Percentiles rank a stretch among this genome's conserved stretches.
Evolutionary conservation across 2,797 vertebrate genomes (phyloP).

Genomic region (Neosalanx taihuensis): DNA sequence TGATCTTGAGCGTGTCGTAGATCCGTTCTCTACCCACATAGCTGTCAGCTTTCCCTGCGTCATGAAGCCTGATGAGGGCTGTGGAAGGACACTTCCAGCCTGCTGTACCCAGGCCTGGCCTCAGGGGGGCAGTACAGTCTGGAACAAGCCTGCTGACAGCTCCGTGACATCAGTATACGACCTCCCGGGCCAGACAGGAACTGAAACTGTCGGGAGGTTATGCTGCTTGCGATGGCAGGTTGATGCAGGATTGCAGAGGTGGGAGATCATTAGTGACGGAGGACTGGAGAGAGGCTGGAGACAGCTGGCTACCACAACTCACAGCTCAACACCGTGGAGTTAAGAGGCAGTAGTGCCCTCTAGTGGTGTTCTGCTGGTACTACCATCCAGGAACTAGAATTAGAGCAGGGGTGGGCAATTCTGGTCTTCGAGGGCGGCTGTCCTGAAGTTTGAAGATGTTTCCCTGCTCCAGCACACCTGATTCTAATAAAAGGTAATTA

Average conservation of each 20-base stretch:
- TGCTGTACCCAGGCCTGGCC: conserved; percentile 6
- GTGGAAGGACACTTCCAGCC: no score
- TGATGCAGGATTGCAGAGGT: conserved; percentile 44
- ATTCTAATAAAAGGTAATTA: no score
- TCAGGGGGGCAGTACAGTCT: not conserved
- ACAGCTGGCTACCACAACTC: conserved; percentile 22
- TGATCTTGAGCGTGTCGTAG: not conserved
- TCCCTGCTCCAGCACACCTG: no score
- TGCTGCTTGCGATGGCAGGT: conserved; percentile 36
- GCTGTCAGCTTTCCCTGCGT: no score
- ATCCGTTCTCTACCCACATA: no score
- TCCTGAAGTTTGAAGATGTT: no score
- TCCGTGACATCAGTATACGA: conserved; percentile 1
- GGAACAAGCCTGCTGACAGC: not conserved
- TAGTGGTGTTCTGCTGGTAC: conserved; percentile 44
- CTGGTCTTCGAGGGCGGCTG: no score
- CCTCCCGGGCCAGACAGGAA: conserved; percentile 29
- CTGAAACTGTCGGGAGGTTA: conserved; percentile 34
- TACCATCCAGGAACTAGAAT: conserved; percentile 1
- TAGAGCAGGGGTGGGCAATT: no score
- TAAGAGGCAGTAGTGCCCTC: conserved; percentile 44
- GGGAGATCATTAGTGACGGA: conserved; percentile 52
- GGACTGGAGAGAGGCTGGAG: conserved; percentile 32
- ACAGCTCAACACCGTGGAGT: not conserved
- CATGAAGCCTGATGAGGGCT: no score